These are phyloP conservation scores for Barbus barbus DNA, from an alignment of 2,113 vertebrate genomes.

Conservation along the genomic window DNA sequence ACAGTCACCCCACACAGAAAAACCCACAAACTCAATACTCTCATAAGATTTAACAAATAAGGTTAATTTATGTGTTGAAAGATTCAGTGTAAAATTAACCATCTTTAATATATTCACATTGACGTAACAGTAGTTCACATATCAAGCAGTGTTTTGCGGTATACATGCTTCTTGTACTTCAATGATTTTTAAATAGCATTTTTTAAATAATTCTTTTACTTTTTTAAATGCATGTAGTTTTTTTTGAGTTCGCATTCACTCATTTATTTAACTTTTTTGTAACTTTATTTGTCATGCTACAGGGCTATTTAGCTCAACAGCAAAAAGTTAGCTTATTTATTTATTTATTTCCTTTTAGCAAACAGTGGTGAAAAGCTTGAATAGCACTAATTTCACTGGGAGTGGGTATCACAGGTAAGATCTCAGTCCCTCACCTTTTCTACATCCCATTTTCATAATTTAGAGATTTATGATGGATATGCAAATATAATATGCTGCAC, in stretches of 20 bases:
- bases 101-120: neutral
- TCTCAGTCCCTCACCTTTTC: slow-evolving; percentile 35
- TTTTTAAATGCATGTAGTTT: neutral
- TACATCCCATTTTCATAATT: neutral
- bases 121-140: neutral
- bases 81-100: neutral
- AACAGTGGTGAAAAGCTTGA: slow-evolving; percentile 92
- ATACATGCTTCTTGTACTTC: neutral
- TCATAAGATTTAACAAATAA: too few relatives aligned
- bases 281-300: neutral
- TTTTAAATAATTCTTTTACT: neutral
- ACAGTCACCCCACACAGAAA: neutral
- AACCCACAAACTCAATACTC: neutral
- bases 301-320: neutral
- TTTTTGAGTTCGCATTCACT: neutral
- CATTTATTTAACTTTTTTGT: neutral
- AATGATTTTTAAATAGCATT: neutral
- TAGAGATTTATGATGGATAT: neutral
- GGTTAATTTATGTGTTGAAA: too few relatives aligned
- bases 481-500: neutral
- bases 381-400: slow-evolving; percentile 84
- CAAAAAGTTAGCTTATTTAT: neutral
- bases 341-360: slow-evolving; percentile 76
- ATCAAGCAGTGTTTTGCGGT: neutral
- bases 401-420: slow-evolving; percentile 94